These are phyloP conservation scores for Pteropus rufus DNA, from an alignment of 2,797 vertebrate genomes.

Conservation along the genomic window DNA sequence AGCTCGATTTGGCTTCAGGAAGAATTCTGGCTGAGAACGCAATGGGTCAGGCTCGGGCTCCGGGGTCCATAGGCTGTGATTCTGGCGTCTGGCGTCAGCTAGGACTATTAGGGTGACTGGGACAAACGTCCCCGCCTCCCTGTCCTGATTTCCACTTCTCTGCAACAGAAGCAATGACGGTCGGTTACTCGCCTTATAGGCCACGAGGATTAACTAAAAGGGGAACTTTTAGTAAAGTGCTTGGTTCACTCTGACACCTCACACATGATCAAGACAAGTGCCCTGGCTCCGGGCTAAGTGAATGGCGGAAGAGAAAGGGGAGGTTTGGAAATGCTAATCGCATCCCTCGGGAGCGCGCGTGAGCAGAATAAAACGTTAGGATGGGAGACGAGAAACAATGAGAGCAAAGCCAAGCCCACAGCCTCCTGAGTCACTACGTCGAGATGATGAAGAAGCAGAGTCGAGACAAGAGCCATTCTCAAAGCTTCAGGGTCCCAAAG, in stretches of 20 bases:
- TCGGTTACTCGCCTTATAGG: not conserved
- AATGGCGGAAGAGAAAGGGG: not conserved
- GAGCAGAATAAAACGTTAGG: not conserved
- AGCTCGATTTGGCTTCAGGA: not conserved
- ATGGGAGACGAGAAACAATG: not conserved
- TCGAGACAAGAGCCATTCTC: not conserved
- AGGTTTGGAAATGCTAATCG: not conserved
- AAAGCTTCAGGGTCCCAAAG: not conserved
- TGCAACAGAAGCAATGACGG: not conserved
- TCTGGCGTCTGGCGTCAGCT: not conserved
- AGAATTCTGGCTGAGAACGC: not conserved
- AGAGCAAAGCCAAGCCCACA: not conserved
- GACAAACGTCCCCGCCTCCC: not conserved
- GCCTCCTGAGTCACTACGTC: not conserved
- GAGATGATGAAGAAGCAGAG: not conserved
- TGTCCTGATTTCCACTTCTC: not conserved
- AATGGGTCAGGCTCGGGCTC: not conserved
- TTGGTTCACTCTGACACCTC: not conserved
- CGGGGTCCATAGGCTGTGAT: too few species aligned
- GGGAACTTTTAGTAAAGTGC: not conserved
- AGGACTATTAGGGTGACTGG: not conserved
- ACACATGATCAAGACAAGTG: not conserved
- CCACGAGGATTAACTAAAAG: not conserved
- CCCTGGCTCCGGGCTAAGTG: not conserved
- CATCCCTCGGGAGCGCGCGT: not conserved